Percentiles rank a stretch among this genome's conserved stretches.
Conservation (phyloP, 2,797 vertebrate genomes). For the Argyrosomus regius region DNA sequence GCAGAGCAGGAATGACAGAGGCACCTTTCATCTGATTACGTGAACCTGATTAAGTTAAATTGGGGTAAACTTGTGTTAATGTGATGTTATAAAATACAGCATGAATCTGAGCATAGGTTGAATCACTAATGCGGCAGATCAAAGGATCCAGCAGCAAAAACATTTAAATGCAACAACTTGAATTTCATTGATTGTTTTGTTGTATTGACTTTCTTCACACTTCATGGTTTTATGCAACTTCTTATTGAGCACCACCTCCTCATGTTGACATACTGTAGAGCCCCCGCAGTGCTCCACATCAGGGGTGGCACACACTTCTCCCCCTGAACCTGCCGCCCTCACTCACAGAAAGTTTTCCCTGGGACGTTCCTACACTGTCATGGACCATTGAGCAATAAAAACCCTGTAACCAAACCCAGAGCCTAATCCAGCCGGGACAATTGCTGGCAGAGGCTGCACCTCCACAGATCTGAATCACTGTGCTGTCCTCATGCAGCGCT, state of each 20-base stretch:
- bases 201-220: not conserved
- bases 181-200: not conserved
- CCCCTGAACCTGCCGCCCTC: conserved; percentile 75
- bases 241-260: not conserved
- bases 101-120: not conserved
- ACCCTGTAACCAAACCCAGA: conserved; percentile 78
- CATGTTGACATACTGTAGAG: conserved; percentile 3
- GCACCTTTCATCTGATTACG: no score
- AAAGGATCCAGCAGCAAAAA: not conserved
- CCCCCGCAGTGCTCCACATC: conserved; percentile 22
- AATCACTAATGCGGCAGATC: not conserved
- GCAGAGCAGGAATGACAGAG: no score
- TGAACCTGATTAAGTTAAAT: not conserved
- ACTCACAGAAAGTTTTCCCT: conserved; percentile 66
- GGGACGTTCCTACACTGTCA: conserved; percentile 59
- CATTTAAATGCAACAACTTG: not conserved
- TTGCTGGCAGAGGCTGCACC: conserved; percentile 68
- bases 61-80: not conserved
- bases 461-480: conserved; percentile 48
- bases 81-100: not conserved
- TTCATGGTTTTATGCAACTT: not conserved
- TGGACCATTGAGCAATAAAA: conserved; percentile 76
- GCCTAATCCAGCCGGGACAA: conserved; percentile 79
- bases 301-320: conserved; percentile 22
- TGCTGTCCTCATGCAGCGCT: conserved; percentile 42